phyloP scores from a whole-genome alignment of 2,888 invertebrate genomes.

The Agriopis marginaria region DNA sequence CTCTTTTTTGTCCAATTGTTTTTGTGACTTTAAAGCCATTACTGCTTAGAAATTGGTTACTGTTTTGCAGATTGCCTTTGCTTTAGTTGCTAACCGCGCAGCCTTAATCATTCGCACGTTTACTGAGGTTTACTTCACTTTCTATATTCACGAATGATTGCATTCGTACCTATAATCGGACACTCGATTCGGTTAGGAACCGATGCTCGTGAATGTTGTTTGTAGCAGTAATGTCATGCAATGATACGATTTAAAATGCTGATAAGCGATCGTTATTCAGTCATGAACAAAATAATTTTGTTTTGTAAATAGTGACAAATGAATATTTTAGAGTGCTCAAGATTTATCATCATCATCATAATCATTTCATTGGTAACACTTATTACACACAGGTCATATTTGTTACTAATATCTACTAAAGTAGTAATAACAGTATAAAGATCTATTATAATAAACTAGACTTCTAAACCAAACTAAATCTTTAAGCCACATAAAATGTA shows the following conservation, averaged over 20 bases:
- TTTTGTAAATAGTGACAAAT: constrained; percentile 13
- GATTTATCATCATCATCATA: not conserved
- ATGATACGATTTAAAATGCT: constrained; percentile 32
- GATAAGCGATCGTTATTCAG: constrained; percentile 33
- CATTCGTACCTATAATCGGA: constrained; percentile 24
- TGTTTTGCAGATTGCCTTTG: constrained; percentile 54
- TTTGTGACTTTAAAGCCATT: constrained; percentile 62
- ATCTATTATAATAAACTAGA: too few relatives aligned
- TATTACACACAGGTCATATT: too few relatives aligned
- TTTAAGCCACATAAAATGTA: not conserved
- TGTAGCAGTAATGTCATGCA: constrained; percentile 29
- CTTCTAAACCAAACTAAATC: too few relatives aligned
- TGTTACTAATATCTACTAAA: too few relatives aligned
- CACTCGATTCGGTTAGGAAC: constrained; percentile 20
- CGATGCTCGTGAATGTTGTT: constrained; percentile 23
- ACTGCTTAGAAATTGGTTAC: constrained; percentile 57
- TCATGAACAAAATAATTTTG: constrained; percentile 18
- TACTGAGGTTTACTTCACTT: constrained; percentile 41
- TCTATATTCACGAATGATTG: constrained; percentile 38
- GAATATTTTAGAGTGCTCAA: constrained; percentile 6
- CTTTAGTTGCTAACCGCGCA: constrained; percentile 46
- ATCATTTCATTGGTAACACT: too few relatives aligned
- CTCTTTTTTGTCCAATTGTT: constrained; percentile 65
- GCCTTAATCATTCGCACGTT: constrained; percentile 43
- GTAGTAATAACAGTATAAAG: too few relatives aligned